phyloP scores from a whole-genome alignment of 2,113 vertebrate genomes.

The Zonotrichia leucophrys region DNA sequence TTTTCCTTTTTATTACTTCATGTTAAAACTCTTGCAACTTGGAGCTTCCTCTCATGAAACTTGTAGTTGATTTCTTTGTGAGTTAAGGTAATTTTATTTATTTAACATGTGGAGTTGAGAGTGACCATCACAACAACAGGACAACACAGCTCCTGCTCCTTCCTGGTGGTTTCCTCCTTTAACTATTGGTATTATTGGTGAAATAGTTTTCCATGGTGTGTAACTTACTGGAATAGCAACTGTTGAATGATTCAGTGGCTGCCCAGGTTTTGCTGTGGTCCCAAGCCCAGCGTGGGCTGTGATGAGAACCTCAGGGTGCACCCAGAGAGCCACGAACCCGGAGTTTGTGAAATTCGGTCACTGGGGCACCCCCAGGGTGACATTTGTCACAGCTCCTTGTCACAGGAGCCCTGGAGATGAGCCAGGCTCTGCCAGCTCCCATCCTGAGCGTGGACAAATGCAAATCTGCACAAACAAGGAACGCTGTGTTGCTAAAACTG shows the following conservation, averaged over 20 bases:
- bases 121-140: not conserved
- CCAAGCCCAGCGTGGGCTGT: fast-evolving
- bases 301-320: not conserved
- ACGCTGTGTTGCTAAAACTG: conserved; percentile 14
- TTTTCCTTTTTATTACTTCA: not conserved
- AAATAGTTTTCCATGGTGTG: not conserved
- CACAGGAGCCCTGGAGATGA: not conserved
- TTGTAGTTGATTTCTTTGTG: not conserved
- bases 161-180: not conserved
- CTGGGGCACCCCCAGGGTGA: not conserved
- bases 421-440: not conserved
- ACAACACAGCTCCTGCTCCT: not conserved
- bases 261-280: not conserved
- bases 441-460: not conserved
- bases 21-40: not conserved
- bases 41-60: not conserved
- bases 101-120: fast-evolving
- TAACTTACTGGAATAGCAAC: not conserved
- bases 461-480: conserved; percentile 24
- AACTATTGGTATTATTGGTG: not conserved
- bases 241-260: not conserved
- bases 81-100: not conserved
- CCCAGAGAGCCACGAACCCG: not conserved
- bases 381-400: not conserved
- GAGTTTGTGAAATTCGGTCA: not conserved